Conservation (phyloP, 2,113 vertebrate genomes). For the Platichthys stellatus region DNA sequence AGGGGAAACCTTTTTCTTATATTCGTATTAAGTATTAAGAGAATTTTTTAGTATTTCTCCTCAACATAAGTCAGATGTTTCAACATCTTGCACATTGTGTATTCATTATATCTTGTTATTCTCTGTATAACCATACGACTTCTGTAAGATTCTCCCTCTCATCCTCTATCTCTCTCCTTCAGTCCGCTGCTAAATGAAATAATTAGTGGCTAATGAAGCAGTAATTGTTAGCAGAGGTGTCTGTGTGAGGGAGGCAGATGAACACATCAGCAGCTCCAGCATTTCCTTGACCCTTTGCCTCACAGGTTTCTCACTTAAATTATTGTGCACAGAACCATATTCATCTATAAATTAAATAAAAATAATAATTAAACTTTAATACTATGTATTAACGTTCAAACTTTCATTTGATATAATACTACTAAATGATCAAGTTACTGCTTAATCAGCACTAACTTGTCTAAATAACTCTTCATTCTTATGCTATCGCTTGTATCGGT, state of each 20-base stretch:
- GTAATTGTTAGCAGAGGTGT: conserved; percentile 53
- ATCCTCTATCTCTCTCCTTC: too few relatives aligned
- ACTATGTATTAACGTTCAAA: background rate
- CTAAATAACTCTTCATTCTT: background rate
- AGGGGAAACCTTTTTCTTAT: too few relatives aligned
- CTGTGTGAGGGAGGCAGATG: conserved; percentile 7
- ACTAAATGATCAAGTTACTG: background rate
- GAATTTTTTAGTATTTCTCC: too few relatives aligned
- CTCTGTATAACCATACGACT: too few relatives aligned
- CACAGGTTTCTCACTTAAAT: conserved; percentile 8
- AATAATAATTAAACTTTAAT: background rate
- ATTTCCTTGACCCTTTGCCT: conserved; percentile 19
- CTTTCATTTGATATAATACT: background rate
- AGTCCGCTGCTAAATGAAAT: too few relatives aligned
- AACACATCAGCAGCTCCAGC: background rate
- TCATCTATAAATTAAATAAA: background rate
- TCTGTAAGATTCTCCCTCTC: too few relatives aligned
- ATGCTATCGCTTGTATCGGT: background rate
- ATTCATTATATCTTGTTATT: too few relatives aligned
- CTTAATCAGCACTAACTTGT: background rate
- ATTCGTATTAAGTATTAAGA: too few relatives aligned
- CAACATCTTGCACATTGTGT: too few relatives aligned
- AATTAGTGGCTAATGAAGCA: conserved; percentile 43
- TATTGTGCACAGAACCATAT: background rate
- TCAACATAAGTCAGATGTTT: too few relatives aligned